Conservation (phyloP, 1,140 invertebrate species). For the Brachystomella parvula region DNA sequence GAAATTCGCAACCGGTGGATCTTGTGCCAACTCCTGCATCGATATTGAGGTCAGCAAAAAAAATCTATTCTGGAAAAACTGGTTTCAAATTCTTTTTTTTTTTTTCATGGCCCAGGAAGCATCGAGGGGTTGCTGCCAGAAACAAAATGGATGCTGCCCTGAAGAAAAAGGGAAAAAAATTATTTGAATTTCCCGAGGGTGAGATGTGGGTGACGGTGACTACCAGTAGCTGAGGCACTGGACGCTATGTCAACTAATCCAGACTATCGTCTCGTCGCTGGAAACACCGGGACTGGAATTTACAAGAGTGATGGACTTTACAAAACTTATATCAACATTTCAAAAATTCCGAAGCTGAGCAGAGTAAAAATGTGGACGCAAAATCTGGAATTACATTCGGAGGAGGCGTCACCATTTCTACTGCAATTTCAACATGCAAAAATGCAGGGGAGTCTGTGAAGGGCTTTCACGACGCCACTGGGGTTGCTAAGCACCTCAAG, state of each 20-base stretch:
- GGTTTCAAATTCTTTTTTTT: too few relatives aligned
- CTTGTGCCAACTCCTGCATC: slow-evolving; percentile 37
- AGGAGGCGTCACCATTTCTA: slow-evolving; percentile 14
- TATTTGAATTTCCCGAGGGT: not conserved
- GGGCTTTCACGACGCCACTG: slow-evolving; percentile 47
- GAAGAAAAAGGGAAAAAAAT: too few relatives aligned
- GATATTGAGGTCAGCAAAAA: too few relatives aligned
- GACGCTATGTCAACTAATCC: not conserved
- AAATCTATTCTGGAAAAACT: too few relatives aligned
- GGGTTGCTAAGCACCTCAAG: slow-evolving; percentile 58
- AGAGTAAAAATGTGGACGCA: not conserved
- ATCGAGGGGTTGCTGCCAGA: too few relatives aligned
- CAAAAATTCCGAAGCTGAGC: slow-evolving; percentile 1
- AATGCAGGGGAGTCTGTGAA: slow-evolving; percentile 42
- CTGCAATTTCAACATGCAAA: slow-evolving; percentile 53
- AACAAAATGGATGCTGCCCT: too few relatives aligned
- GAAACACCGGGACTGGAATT: slow-evolving; percentile 8
- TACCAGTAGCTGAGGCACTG: not conserved
- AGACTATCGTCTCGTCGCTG: slow-evolving; percentile 11
- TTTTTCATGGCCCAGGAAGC: too few relatives aligned
- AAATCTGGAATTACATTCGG: slow-evolving; percentile 16
- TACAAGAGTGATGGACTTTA: slow-evolving; percentile 12
- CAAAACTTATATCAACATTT: slow-evolving; percentile 14
- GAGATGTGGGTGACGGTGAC: not conserved
- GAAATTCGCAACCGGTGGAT: slow-evolving; percentile 56